Evolutionary conservation across 2,888 invertebrate genomes (phyloP).

Genomic region (Microctonus brassicae): DNA sequence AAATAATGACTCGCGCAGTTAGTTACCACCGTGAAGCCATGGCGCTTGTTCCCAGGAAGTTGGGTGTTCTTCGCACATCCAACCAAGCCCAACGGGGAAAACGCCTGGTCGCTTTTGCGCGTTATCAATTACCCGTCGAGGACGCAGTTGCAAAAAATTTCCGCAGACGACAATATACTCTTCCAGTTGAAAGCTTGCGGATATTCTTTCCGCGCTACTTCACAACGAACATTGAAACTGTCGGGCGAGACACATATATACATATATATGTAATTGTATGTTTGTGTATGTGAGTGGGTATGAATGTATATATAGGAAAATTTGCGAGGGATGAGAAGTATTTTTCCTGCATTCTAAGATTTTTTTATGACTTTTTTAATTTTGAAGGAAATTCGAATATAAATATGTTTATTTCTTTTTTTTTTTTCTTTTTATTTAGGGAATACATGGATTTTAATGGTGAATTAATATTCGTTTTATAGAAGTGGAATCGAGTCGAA

Average conservation of each 20-base stretch:
- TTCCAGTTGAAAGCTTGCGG: slow-evolving; percentile 14
- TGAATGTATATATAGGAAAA: no score
- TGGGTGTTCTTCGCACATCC: slow-evolving; percentile 33
- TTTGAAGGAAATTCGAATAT: not conserved
- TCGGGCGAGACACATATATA: slow-evolving; percentile 5
- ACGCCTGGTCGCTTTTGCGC: slow-evolving; percentile 22
- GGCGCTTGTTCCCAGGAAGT: slow-evolving; percentile 30
- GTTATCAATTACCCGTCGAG: slow-evolving; percentile 37
- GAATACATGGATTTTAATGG: no score
- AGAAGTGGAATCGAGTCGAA: no score
- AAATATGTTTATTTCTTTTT: not conserved
- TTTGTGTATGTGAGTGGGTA: no score
- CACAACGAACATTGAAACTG: slow-evolving; percentile 29
- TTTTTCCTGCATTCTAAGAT: not conserved
- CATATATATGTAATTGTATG: no score
- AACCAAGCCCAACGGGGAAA: slow-evolving; percentile 35
- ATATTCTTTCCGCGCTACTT: slow-evolving; percentile 26
- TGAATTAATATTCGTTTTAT: no score
- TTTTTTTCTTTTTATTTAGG: slow-evolving; percentile 4
- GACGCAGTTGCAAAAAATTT: slow-evolving; percentile 6
- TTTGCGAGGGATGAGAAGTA: no score
- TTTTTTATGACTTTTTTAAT: not conserved
- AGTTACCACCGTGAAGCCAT: slow-evolving; percentile 5
- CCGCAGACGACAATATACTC: not conserved
- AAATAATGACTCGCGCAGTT: slow-evolving; percentile 30